These are phyloP conservation scores for Sylvietta virens DNA, from an alignment of 2,113 vertebrate genomes.

Conservation along the genomic window DNA sequence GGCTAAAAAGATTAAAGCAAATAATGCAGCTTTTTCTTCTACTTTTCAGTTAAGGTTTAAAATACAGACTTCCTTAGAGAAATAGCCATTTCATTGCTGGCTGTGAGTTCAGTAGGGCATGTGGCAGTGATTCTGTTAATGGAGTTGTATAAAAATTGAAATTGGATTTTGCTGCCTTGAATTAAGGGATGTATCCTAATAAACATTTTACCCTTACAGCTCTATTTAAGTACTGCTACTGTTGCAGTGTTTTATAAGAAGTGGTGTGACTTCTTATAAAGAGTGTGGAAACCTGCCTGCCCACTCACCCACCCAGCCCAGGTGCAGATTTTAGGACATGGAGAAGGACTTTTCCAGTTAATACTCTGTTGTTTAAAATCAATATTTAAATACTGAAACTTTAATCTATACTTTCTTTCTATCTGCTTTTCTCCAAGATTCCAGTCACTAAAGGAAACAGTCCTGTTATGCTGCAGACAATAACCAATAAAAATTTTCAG, in stretches of 20 bases:
- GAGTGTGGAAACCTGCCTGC: not conserved
- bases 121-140: not conserved
- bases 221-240: not conserved
- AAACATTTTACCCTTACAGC: not conserved
- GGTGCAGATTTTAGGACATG: not conserved
- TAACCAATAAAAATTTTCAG: not conserved
- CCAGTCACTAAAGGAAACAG: not conserved
- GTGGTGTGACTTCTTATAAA: not conserved
- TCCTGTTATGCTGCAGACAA: not conserved
- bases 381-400: not conserved
- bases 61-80: not conserved
- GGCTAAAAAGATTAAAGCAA: not conserved
- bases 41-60: not conserved
- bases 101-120: not conserved
- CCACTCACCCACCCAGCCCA: accelerated
- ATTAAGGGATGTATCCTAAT: not conserved
- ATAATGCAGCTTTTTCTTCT: not conserved
- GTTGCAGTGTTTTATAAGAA: not conserved
- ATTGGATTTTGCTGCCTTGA: not conserved
- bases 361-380: not conserved
- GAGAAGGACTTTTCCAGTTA: not conserved
- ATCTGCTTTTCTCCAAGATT: not conserved
- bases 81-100: not conserved
- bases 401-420: not conserved
- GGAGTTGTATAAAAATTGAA: not conserved